Conservation (phyloP, 1,140 invertebrate genomes). For the Macrocentrus cingulum region DNA sequence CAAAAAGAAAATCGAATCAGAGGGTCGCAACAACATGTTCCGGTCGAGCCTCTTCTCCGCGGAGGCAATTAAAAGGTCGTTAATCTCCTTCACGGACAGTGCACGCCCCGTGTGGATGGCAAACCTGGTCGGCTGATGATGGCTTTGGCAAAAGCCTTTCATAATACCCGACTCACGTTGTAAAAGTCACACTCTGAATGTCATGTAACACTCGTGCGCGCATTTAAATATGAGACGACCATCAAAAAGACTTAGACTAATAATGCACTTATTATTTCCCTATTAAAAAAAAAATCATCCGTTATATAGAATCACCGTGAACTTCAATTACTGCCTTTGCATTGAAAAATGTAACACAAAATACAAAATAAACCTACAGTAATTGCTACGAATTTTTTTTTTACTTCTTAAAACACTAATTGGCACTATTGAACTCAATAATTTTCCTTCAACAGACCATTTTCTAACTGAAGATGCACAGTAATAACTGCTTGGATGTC, state of each 20-base stretch:
- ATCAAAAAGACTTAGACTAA: conserved; percentile 19
- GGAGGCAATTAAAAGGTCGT: conserved; percentile 47
- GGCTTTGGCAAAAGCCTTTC: conserved; percentile 34
- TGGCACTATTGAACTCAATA: too few species aligned
- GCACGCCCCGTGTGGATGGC: conserved; percentile 19
- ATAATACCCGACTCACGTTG: conserved; percentile 35
- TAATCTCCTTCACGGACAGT: conserved; percentile 38
- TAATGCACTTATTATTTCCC: conserved; percentile 9
- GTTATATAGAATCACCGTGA: too few species aligned
- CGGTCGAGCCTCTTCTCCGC: conserved; percentile 18
- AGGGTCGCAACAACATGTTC: conserved; percentile 19
- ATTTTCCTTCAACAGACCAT: too few species aligned
- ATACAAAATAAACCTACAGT: too few species aligned
- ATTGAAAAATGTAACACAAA: too few species aligned
- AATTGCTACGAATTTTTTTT: too few species aligned
- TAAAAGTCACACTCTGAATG: conserved; percentile 52
- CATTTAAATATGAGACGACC: conserved; percentile 40
- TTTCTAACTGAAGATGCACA: too few species aligned
- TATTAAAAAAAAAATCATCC: conserved; percentile 2
- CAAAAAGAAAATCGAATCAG: conserved; percentile 26
- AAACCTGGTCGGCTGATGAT: conserved; percentile 25
- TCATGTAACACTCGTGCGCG: conserved; percentile 34
- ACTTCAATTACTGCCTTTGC: too few species aligned
- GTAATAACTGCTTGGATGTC: background rate
- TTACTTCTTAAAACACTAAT: too few species aligned